Base-by-base conservation (phyloP, 2,888 invertebrate genomes). In the Galeruca laticollis region DNA sequence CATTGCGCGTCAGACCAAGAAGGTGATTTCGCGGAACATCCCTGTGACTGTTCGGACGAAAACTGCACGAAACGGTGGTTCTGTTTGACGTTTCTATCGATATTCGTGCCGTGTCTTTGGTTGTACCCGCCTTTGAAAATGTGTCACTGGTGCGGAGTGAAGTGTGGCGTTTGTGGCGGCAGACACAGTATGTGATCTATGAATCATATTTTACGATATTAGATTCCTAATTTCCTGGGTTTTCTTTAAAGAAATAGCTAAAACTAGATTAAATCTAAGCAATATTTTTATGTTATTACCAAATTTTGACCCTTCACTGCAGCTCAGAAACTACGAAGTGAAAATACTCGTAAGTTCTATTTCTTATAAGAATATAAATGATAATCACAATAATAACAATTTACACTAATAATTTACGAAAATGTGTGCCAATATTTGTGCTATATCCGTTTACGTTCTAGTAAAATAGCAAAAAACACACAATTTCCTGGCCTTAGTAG, bases 1-100 rank as follows among this genome's bases (percentile, higher is more conserved):
- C 97, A 97, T 87, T 97, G 97, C 86, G 93, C 95, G 90, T 90
- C 94, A 75, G 96, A 96, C 85, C 90, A 94, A 1, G 97, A 97
- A 82, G 96, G 95, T 1, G 96, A 97, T 79, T 94, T 93, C 84
- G 90, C 90, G 64, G 90, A 92, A 82, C 94, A 93, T 82, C 96
- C 96, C 9, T 97, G 96, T 87, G 91, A 93, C 74, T 95, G 95
- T 86, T 88, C 86, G 26, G 92, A 92, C 82, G 89, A 90, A 72
- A 89, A 90, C 70, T 94, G 94, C 86, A 88, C 91, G 67, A 93
- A 93, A 79, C 90, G 95, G 87, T 97, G 97, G 97, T 84, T 94
- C 75, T 94, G 95, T 68, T 87, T 98, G 77, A 91, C 95, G 33
- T 88, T 97, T 72, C 90, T 98, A 65, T 94, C 95, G 70, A 86